Base-by-base conservation (phyloP, 1,140 invertebrate species). In the Acromyrmex echinatior region DNA sequence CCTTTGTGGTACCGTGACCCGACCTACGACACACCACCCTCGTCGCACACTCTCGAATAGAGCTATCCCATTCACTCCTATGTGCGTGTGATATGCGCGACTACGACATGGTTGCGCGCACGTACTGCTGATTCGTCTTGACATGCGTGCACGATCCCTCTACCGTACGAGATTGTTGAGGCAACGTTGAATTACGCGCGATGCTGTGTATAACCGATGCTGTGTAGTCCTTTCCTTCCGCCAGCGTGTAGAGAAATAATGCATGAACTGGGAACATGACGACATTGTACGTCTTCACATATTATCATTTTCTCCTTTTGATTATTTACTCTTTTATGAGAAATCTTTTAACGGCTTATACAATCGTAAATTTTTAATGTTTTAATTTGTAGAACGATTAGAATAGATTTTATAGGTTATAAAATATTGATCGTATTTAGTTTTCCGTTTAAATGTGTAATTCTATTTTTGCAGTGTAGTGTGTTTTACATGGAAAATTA, bases 1-100 rank as follows among this genome's bases (percentile, higher is more conserved):
- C 74, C 87, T 91, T 91, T 89, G 87, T 91, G 25, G 58, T 68
- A 51, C 73, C 78, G 63, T 87, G 70, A 84, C 86, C 87, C 60
- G 73, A 91, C 86, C 79, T 91, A 87, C 63, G 68, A 84, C 70
- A 85, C 66, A 12, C 86, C 56, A 18, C 18, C 35, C 66, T 86
- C 18, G 63, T 73, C 53, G 82, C 60, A 25, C 62, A 14, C 25
- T 51, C 71, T 53, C 39, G 68, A 25, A 9, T 78, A 81, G 66
- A 58, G 79, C 53, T 51, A 62, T 31, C 51, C 62, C 58, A 60
- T 71, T 86, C 21, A 49, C 31, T 63, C 76, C 39, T 53, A 21
- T 35, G 25, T n/a, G 68, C 56, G 80, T 76, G 35, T 63, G 81
- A 80, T 74, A 35, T 71, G 56, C 39, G 21, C 60, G 77, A 74